A percentile compares a stretch with the other conserved stretches of the same genome.
These are phyloP conservation scores for Novumbra hubbsi DNA, from an alignment of 2,797 vertebrate genomes.

Conservation along the genomic window DNA sequence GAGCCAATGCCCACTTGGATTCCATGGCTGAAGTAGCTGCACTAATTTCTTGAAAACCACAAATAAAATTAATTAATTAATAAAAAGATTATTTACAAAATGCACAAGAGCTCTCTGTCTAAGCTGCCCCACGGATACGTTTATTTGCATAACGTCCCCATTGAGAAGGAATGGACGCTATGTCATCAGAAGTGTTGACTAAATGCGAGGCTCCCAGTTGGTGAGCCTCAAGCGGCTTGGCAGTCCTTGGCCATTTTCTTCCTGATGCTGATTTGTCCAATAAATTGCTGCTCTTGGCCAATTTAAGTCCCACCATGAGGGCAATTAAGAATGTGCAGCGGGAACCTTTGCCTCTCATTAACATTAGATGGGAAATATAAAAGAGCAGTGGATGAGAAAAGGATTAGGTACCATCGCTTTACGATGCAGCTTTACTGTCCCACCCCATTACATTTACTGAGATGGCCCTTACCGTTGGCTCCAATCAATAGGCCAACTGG, in stretches of 20 bases:
- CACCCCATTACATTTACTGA: conserved; percentile 55
- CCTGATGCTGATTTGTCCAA: conserved; percentile 66
- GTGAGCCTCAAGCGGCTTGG: conserved; percentile 58
- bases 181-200: conserved; percentile 58
- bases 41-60: too few species aligned
- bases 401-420: conserved; percentile 34
- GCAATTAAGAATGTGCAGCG: conserved; percentile 67
- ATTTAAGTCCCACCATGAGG: conserved; percentile 59
- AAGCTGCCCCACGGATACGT: conserved; percentile 11
- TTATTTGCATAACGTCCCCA: conserved; percentile 27
- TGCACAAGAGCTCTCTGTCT: too few species aligned
- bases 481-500: conserved; percentile 66
- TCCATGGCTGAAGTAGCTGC: too few species aligned
- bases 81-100: too few species aligned
- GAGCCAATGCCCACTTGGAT: too few species aligned
- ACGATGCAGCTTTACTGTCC: conserved; percentile 51
- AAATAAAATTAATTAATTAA: too few species aligned
- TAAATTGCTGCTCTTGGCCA: conserved; percentile 69
- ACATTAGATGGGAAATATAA: conserved; percentile 58
- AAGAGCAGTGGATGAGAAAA: conserved; percentile 42
- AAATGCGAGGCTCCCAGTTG: conserved; percentile 59
- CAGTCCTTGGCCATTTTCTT: conserved; percentile 66
- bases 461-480: conserved; percentile 52
- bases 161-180: conserved; percentile 44
- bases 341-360: conserved; percentile 74